phyloP scores from a whole-genome alignment of 2,797 vertebrate genomes.

The Bradypus variegatus region DNA sequence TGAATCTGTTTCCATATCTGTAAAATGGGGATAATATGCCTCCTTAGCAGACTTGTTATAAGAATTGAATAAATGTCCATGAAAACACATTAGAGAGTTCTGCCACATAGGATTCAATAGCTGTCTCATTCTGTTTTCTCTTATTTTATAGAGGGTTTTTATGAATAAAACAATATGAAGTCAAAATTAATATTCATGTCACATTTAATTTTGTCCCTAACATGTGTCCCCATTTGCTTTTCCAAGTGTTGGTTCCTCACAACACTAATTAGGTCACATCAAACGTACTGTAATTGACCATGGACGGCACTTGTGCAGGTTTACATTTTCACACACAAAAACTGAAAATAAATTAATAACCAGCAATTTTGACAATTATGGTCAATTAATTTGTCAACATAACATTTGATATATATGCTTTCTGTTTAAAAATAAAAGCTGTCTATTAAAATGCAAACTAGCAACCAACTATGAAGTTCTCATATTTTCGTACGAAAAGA shows the following conservation, averaged over 20 bases:
- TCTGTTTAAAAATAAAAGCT: conserved; percentile 66
- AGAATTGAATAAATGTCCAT: conserved; percentile 12
- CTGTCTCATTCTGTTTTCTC: conserved; percentile 34
- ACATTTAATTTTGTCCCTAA: conserved; percentile 77
- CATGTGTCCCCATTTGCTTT: conserved; percentile 74
- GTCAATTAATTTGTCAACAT: conserved; percentile 81
- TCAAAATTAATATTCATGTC: conserved; percentile 81
- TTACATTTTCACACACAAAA: conserved; percentile 77
- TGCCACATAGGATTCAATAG: background rate
- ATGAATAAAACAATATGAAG: conserved; percentile 65
- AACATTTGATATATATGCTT: conserved; percentile 68
- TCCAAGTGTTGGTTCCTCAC: conserved; percentile 77
- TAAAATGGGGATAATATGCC: conserved; percentile 23
- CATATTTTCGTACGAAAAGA: conserved; percentile 13
- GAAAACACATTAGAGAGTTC: background rate
- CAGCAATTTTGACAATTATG: conserved; percentile 85
- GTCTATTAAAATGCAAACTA: conserved; percentile 50
- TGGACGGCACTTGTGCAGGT: conserved; percentile 81
- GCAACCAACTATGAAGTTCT: conserved; percentile 26
- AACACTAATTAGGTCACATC: conserved; percentile 86
- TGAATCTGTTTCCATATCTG: conserved; percentile 6
- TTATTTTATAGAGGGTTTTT: conserved; percentile 60
- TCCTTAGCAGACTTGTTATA: background rate
- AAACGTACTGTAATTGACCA: conserved; percentile 78
- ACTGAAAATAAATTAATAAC: conserved; percentile 83